Evolutionary conservation across 2,113 vertebrate species (phyloP), one percentile per base, ranked within the genome.

Genomic region (Campylomormyrus numenius): DNA sequence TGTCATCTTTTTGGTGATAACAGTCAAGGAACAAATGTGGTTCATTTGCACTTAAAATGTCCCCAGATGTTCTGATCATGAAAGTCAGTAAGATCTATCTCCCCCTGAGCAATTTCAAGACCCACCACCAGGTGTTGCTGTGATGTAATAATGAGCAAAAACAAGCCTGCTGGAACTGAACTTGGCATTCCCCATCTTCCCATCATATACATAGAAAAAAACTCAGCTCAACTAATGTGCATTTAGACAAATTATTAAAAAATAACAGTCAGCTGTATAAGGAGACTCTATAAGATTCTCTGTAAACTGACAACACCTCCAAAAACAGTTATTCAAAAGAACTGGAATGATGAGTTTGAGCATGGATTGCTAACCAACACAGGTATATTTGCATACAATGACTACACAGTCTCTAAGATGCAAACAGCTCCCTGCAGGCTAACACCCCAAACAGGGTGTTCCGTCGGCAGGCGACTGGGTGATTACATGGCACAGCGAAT

Each of bases 81-180:
- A 83, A 52, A 77, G 35, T 13, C 17, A 84, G 52, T 13, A 62
- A 62, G 10, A 53, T 46, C 9, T 7, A 87, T 87, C 48, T 45
- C 31, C 13, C 21, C 35, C 10, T n/a, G 21, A 24, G 46, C 66
- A 91, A 89, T 93, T 89, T 90, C 90, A 88, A 74, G 45, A 88
- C 53, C 91, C 90, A 91, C 94, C 94, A 95, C 92, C 91, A 95
- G 94, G 93, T 92, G 94, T 88, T 94, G 93, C 95, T 93, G 87
- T 93, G 89, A 92, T 93, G 91, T 91, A 94, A 92, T 89, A 91
- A 91, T 90, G 90, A 1, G 50, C 27, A 39, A 52, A 89, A n/a
- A 90, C n/a, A 42, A 19, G n/a, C 11, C 85, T 31, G 10, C 24
- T 86, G 24, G 45, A 24, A 19, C 27, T 6, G 50, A 56, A 35